Conservation (phyloP, 2,888 invertebrate species). For the Calameuta pallipes region DNA sequence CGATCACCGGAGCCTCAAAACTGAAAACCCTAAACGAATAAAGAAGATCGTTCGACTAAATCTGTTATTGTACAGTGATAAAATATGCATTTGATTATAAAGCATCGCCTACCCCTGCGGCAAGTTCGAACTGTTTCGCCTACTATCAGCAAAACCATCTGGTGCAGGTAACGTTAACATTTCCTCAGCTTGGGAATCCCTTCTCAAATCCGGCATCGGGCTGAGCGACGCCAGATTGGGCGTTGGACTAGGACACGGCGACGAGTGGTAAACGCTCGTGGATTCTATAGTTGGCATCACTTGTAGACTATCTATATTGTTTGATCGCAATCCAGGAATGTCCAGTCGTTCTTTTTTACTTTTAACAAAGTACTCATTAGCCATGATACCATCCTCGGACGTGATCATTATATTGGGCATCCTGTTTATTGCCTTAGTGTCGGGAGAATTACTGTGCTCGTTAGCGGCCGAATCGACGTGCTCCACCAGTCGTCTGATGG, state of each 20-base stretch:
- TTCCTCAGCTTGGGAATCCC: constrained; percentile 74
- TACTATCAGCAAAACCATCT: constrained; percentile 84
- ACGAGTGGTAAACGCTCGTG: constrained; percentile 64
- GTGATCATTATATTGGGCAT: constrained; percentile 45
- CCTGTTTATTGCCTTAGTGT: constrained; percentile 51
- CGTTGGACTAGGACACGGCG: constrained; percentile 69
- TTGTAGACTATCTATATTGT: constrained; percentile 42
- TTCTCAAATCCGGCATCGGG: constrained; percentile 74
- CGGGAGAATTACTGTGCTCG: constrained; percentile 66
- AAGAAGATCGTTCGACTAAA: neutral
- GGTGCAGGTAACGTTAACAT: constrained; percentile 78
- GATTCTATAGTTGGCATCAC: constrained; percentile 65
- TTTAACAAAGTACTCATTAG: neutral
- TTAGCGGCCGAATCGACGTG: constrained; percentile 81
- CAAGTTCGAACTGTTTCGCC: constrained; percentile 68
- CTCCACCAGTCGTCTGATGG: constrained; percentile 82
- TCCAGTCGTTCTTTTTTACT: constrained; percentile 39
- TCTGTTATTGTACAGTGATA: neutral
- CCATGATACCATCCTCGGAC: constrained; percentile 33
- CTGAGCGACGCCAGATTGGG: constrained; percentile 73
- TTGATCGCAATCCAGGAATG: constrained; percentile 41
- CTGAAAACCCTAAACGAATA: constrained; percentile 42
- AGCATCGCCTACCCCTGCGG: constrained; percentile 15
- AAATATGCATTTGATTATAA: neutral
- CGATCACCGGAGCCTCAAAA: constrained; percentile 40